Percentiles rank a stretch among this genome's conserved stretches.
Conservation (phyloP, 2,797 vertebrate genomes). For the Momotus momota region DNA sequence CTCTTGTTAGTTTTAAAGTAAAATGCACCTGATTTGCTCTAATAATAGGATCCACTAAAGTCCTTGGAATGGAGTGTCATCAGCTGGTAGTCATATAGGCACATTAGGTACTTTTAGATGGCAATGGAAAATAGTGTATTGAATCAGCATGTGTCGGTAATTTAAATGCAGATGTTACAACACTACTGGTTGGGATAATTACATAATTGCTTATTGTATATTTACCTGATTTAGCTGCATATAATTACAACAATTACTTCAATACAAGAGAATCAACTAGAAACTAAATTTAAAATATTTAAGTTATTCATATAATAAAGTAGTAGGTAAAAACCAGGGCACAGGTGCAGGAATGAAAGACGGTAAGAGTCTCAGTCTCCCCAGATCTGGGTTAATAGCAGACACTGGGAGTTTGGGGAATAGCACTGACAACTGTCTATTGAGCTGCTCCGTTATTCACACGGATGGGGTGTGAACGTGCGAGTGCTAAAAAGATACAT, state of each 20-base stretch:
- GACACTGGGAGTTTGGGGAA: neutral
- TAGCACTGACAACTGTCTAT: neutral
- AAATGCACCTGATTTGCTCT: neutral
- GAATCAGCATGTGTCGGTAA: neutral
- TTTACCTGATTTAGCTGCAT: conserved; percentile 27
- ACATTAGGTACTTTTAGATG: neutral
- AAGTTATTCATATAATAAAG: conserved; percentile 6
- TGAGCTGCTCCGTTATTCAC: neutral
- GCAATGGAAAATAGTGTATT: neutral
- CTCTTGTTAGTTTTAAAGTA: neutral
- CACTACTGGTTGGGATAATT: conserved; percentile 5
- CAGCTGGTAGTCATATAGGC: neutral
- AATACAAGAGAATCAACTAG: neutral
- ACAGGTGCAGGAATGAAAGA: neutral
- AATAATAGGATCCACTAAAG: neutral
- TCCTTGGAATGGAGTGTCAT: neutral
- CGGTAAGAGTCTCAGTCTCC: neutral
- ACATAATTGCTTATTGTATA: conserved; percentile 32
- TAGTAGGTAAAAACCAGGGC: neutral
- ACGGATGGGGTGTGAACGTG: neutral
- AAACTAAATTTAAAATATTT: conserved; percentile 1
- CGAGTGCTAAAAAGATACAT: neutral
- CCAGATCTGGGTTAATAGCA: neutral
- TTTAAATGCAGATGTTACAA: conserved; percentile 18
- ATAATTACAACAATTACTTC: conserved; percentile 47